Evolutionary conservation across 2,888 invertebrate species (phyloP).

Genomic region (Scaptodrosophila latifasciaeformis): DNA sequence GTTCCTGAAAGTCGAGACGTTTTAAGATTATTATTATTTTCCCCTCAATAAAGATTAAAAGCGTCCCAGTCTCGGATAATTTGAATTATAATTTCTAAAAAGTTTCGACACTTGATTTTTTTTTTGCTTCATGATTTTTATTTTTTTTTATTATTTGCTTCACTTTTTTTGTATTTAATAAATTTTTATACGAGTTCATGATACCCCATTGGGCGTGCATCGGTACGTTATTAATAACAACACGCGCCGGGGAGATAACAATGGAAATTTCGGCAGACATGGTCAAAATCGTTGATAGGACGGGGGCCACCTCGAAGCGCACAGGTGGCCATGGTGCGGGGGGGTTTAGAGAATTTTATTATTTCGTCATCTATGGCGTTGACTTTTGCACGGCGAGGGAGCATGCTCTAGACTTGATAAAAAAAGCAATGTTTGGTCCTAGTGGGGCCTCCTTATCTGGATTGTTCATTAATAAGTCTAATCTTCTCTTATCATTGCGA

Average conservation of each 20-base stretch:
- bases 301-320: constrained; percentile 2
- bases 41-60: no score
- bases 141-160: no score
- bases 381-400: constrained; percentile 25
- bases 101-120: no score
- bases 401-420: constrained; percentile 18
- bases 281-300: neutral
- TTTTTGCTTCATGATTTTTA: no score
- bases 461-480: neutral
- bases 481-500: constrained; percentile 9
- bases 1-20: no score
- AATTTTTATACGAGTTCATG: no score
- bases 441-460: constrained; percentile 36
- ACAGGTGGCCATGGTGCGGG: constrained; percentile 25
- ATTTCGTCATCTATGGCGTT: neutral
- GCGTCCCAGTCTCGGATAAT: no score
- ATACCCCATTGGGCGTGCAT: constrained; percentile 10
- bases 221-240: constrained; percentile 18
- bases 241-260: constrained; percentile 45
- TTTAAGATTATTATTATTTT: no score
- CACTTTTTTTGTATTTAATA: no score
- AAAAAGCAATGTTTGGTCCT: constrained; percentile 19
- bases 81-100: no score
- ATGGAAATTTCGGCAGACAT: constrained; percentile 43
- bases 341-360: neutral